Percentiles rank a stretch among this genome's conserved stretches.
Evolutionary conservation across 2,113 vertebrate genomes (phyloP).

Genomic region (Nesogale talazaci): DNA sequence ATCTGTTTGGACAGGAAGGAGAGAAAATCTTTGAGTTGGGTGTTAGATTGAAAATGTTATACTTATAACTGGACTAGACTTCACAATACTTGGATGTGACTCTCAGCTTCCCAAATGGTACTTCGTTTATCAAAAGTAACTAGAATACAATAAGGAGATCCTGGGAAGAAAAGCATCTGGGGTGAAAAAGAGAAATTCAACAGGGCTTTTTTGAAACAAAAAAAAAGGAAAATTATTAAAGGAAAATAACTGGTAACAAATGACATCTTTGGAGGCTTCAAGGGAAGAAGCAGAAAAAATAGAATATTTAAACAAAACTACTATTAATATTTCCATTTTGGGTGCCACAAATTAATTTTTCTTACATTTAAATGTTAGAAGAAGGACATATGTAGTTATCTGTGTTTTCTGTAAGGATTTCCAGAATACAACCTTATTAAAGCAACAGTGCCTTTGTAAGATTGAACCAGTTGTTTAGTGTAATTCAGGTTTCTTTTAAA

Average conservation of each 20-base stretch:
- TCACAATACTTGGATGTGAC: not conserved
- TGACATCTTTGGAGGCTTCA: not conserved
- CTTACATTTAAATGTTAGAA: not conserved
- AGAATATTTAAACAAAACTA: conserved; percentile 19
- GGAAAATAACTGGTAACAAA: not conserved
- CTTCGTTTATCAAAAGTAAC: not conserved
- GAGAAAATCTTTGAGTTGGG: too few species aligned
- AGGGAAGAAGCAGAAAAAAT: not conserved
- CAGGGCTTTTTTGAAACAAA: not conserved
- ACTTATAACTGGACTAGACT: not conserved
- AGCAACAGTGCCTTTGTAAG: not conserved
- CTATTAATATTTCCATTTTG: conserved; percentile 3
- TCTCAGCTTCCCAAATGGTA: not conserved
- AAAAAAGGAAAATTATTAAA: not conserved
- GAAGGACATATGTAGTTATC: not conserved
- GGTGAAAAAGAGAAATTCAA: not conserved
- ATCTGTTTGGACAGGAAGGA: too few species aligned
- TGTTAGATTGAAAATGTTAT: not conserved
- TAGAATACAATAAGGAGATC: not conserved
- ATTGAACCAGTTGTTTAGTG: not conserved
- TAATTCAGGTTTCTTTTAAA: not conserved
- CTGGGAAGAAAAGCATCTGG: not conserved
- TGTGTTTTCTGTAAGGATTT: not conserved
- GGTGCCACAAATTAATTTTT: not conserved
- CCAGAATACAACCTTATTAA: not conserved